Evolutionary conservation across 1,140 invertebrate genomes (phyloP).

Genomic region (Anastrepha obliqua): DNA sequence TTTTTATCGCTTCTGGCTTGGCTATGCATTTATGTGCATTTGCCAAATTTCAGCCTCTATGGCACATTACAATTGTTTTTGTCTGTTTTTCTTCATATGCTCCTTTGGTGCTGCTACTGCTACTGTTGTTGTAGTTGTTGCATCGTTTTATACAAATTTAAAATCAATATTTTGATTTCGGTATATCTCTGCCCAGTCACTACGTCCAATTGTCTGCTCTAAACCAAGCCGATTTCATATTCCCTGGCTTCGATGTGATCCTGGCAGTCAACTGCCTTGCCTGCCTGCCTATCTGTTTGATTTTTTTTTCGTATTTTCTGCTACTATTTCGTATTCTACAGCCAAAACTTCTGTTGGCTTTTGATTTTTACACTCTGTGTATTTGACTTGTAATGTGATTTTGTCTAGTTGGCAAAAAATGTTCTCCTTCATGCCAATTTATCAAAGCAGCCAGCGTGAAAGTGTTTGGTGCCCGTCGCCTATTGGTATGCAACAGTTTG

Average conservation of each 20-base stretch:
- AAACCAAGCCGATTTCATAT: not conserved
- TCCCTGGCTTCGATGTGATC: not conserved
- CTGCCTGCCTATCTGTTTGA: not conserved
- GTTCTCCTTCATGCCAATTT: slow-evolving; percentile 8
- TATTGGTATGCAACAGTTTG: slow-evolving; percentile 43
- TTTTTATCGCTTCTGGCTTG: not conserved
- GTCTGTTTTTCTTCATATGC: not conserved
- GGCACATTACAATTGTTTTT: not conserved
- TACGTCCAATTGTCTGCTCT: not conserved
- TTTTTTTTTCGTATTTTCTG: not conserved
- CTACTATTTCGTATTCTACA: not conserved
- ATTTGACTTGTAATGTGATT: not conserved
- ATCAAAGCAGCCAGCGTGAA: slow-evolving; percentile 25
- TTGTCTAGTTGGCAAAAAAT: not conserved
- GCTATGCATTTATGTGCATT: slow-evolving; percentile 8
- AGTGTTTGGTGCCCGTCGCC: slow-evolving; percentile 39
- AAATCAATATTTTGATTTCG: slow-evolving; percentile 53
- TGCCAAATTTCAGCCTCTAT: slow-evolving; percentile 19
- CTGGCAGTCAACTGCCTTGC: not conserved
- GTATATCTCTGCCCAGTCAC: not conserved
- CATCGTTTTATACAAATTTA: slow-evolving; percentile 2
- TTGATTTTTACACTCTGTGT: not conserved
- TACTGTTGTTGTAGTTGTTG: too few species aligned
- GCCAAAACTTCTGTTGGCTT: not conserved
- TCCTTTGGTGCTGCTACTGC: not conserved